Percentiles rank a stretch among this genome's conserved stretches.
Conservation (phyloP, 2,888 invertebrate species). For the Hypselothyrea guttata region DNA sequence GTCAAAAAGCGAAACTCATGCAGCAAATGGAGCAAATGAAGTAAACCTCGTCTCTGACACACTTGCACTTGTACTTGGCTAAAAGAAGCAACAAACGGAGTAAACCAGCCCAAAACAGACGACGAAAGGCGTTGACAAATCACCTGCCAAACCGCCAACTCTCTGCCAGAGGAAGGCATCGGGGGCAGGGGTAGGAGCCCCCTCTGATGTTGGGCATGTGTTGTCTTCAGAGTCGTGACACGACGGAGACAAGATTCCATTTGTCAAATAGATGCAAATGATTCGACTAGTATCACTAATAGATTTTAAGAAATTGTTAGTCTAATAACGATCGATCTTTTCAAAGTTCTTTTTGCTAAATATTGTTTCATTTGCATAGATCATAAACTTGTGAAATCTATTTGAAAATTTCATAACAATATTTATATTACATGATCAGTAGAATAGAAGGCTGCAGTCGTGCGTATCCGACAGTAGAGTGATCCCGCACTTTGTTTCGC, state of each 20-base stretch:
- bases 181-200: neutral
- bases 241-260: neutral
- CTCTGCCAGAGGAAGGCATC: neutral
- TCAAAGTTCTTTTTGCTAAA: too few relatives aligned
- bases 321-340: too few relatives aligned
- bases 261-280: too few relatives aligned
- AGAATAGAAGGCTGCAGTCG: too few relatives aligned
- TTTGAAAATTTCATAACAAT: too few relatives aligned
- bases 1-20: conserved; percentile 55
- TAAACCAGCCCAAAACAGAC: conserved; percentile 8
- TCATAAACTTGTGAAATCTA: too few relatives aligned
- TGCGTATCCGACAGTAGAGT: too few relatives aligned
- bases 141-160: conserved; percentile 43
- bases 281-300: too few relatives aligned
- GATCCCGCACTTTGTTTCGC: too few relatives aligned
- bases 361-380: too few relatives aligned
- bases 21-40: conserved; percentile 68
- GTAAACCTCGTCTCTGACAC: conserved; percentile 64
- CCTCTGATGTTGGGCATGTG: neutral
- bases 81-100: conserved; percentile 1
- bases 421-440: too few relatives aligned
- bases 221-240: neutral
- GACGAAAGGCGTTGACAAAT: conserved; percentile 61
- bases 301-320: too few relatives aligned
- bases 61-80: conserved; percentile 21